Conservation (phyloP, 2,797 vertebrate genomes). For the Limosa lapponica region DNA sequence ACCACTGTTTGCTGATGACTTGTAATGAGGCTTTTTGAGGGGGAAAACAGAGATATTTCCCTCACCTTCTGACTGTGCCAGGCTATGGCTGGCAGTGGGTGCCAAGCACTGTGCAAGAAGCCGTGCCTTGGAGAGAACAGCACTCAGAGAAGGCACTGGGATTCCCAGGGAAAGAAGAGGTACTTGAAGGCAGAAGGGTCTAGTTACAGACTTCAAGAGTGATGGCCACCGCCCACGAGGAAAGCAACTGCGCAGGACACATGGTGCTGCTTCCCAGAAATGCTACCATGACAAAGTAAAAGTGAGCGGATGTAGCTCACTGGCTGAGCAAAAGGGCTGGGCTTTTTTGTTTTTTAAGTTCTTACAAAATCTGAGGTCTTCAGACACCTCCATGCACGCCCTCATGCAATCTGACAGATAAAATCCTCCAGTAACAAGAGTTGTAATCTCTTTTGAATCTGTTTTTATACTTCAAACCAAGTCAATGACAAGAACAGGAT, state of each 20-base stretch:
- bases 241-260: not conserved
- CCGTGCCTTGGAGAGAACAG: not conserved
- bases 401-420: not conserved
- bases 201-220: not conserved
- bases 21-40: not conserved
- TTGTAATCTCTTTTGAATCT: not conserved
- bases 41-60: not conserved
- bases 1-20: not conserved
- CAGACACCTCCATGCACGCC: not conserved
- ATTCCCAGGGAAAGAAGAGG: not conserved
- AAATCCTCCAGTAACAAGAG: not conserved
- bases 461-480: not conserved
- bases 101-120: not conserved
- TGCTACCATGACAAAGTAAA: not conserved
- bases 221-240: not conserved
- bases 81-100: not conserved
- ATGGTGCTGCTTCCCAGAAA: not conserved
- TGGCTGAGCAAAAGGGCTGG: not conserved
- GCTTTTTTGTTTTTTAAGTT: not conserved
- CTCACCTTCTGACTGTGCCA: not conserved
- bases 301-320: not conserved
- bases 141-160: accelerated
- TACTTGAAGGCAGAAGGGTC: not conserved
- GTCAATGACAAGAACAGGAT: not conserved
- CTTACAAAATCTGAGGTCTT: not conserved